Conservation (phyloP, 2,888 invertebrate species). For the Clivina fossor region DNA sequence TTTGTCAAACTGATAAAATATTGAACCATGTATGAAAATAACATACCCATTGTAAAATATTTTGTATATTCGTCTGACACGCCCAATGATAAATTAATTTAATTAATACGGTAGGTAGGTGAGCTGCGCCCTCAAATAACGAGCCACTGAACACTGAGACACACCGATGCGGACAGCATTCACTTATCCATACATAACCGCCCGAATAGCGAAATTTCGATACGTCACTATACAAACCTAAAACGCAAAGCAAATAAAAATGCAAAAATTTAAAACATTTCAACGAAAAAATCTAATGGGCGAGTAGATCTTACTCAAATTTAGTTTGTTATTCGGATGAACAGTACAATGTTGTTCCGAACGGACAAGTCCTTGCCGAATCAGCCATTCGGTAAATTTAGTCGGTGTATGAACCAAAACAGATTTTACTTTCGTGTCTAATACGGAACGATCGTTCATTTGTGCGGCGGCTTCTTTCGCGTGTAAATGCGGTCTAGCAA, state of each 20-base stretch:
- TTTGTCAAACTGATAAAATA: too few relatives aligned
- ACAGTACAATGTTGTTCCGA: slow-evolving; percentile 76
- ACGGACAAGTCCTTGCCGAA: slow-evolving; percentile 79
- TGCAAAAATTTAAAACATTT: not conserved
- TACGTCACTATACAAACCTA: slow-evolving; percentile 83
- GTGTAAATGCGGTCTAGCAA: slow-evolving; percentile 77
- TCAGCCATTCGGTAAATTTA: slow-evolving; percentile 88
- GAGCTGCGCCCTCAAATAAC: slow-evolving; percentile 81
- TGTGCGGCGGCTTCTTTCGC: slow-evolving; percentile 65
- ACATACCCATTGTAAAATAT: slow-evolving; percentile 84
- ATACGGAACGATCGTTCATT: slow-evolving; percentile 59
- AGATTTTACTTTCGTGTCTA: slow-evolving; percentile 80
- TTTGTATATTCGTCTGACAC: slow-evolving; percentile 86
- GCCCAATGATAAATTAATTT: slow-evolving; percentile 91
- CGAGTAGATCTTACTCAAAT: slow-evolving; percentile 71
- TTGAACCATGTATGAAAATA: too few relatives aligned
- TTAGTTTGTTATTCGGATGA: slow-evolving; percentile 70
- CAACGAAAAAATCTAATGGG: slow-evolving; percentile 2
- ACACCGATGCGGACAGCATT: slow-evolving; percentile 81
- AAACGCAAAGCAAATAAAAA: slow-evolving; percentile 34
- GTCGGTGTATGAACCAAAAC: slow-evolving; percentile 80
- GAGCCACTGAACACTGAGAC: slow-evolving; percentile 87
- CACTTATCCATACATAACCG: slow-evolving; percentile 89
- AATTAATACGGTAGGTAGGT: slow-evolving; percentile 78
- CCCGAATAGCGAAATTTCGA: slow-evolving; percentile 85